Evolutionary conservation across 2,888 invertebrate genomes (phyloP).

Genomic region (Polyploca ridens): DNA sequence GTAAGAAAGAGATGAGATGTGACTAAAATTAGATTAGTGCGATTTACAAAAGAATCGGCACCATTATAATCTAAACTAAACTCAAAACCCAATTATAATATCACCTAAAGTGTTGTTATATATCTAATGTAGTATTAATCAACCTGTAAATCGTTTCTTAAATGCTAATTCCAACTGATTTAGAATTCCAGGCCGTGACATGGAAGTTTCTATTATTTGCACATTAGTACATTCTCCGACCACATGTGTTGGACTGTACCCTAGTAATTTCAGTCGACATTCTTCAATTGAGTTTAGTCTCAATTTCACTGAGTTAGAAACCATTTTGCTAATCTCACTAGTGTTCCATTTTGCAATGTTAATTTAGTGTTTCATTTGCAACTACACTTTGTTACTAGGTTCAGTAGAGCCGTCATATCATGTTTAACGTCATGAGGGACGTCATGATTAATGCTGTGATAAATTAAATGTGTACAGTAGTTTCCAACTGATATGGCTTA

Average conservation of each 20-base stretch:
- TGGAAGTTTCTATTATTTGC: neutral
- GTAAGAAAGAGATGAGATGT: no score
- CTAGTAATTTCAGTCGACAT: neutral
- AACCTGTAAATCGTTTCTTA: slow-evolving; percentile 5
- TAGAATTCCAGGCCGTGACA: neutral
- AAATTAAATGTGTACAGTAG: no score
- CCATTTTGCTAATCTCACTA: neutral
- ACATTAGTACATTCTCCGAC: neutral
- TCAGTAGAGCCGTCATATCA: neutral
- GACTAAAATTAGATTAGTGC: no score
- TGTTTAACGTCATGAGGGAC: neutral
- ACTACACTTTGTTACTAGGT: neutral
- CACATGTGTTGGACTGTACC: neutral
- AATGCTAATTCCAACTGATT: slow-evolving; percentile 2
- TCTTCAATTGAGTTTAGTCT: neutral
- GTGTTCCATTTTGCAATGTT: neutral
- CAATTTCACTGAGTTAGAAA: neutral
- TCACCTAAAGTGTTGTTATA: no score
- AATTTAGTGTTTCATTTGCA: neutral
- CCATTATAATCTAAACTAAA: no score
- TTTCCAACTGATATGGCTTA: no score
- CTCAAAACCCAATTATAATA: neutral
- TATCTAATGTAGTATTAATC: neutral
- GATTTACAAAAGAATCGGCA: no score
- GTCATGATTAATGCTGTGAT: neutral